Base-by-base conservation (phyloP, 2,113 vertebrate species). In the Trematocara macrostoma region DNA sequence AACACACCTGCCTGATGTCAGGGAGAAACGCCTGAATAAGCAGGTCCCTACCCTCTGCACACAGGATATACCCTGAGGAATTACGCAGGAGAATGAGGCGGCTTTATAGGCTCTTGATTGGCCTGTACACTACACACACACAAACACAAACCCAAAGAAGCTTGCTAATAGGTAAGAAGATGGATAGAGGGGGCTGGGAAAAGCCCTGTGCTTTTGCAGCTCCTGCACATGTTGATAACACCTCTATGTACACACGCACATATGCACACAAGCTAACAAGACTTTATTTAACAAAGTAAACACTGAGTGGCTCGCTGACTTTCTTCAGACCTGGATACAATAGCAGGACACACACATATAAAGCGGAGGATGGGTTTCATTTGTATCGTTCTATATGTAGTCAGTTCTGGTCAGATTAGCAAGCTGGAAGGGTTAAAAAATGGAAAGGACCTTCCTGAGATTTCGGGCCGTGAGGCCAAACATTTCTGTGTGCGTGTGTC, bases 281-380 rank as follows among this genome's bases (percentile, higher is more conserved):
- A 78, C 20, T 76, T 81, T 88, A 91, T 94, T 94, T 79, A 80
- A 84, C 88, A 88, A 87, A 93, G 91, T 92, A 88, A 94, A 93
- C 94, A 94, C 84, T 45, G 67, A 87, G 18, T 53, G 61, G 80
- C 57, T 88, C 1, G 1, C 64, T 88, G 76, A 71, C 11, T 5
- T 74, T 79, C 79, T 34, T 53, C 47, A 47, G 61, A 90, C 85
- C 91, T 84, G 88, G 83, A 92, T 91, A 49, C 55, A 79, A 52
- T 20, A 79, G 45, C 64, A 87, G 55, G 52, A 90, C 59, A 45
- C 61, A 47, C 87, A 84, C 49, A 59, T 31, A 81, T 35, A 56
- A 35, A 81, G 40, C 45, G 8, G 67, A 79, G 6, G 82, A 49
- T 5, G 31, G 26, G 16, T 76, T 51, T 34, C 1, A 12, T n/a